A percentile compares a stretch with the other conserved stretches of the same genome.
Evolutionary conservation across 2,797 vertebrate genomes (phyloP).

Genomic region (Thaleichthys pacificus): DNA sequence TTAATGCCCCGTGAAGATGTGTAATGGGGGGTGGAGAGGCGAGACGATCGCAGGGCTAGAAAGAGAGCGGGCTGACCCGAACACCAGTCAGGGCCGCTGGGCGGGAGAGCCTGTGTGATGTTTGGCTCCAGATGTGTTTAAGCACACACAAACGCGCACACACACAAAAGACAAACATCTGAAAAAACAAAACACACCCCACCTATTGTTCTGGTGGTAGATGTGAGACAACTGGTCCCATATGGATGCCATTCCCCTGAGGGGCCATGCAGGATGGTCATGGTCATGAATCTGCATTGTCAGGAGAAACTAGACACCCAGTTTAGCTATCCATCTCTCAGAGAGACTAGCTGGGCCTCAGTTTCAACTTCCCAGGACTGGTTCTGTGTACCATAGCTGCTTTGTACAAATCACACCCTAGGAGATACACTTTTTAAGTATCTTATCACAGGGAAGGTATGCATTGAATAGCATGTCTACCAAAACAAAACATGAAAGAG

Average conservation of each 20-base stretch:
- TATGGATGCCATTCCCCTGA: too few species aligned
- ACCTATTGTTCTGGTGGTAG: neutral
- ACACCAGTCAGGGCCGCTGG: neutral
- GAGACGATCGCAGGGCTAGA: conserved; percentile 18
- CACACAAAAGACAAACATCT: neutral
- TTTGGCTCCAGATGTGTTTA: conserved; percentile 46
- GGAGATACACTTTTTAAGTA: conserved; percentile 2
- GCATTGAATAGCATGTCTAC: neutral
- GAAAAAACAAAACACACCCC: neutral
- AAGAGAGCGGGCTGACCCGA: neutral
- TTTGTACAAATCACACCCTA: too few species aligned
- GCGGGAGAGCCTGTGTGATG: conserved; percentile 24
- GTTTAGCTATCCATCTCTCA: too few species aligned
- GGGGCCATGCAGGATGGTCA: neutral
- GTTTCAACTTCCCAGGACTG: too few species aligned
- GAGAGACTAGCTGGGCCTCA: too few species aligned
- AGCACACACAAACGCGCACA: conserved; percentile 16
- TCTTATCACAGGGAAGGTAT: neutral
- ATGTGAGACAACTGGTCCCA: neutral
- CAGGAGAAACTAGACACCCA: neutral
- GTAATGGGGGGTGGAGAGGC: conserved; percentile 39
- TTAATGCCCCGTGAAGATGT: conserved; percentile 26
- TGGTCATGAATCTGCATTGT: neutral
- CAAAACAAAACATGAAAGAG: too few species aligned
- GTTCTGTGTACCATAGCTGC: too few species aligned